Evolutionary conservation across 2,888 invertebrate species (phyloP).

Genomic region (Latrodectus hesperus): DNA sequence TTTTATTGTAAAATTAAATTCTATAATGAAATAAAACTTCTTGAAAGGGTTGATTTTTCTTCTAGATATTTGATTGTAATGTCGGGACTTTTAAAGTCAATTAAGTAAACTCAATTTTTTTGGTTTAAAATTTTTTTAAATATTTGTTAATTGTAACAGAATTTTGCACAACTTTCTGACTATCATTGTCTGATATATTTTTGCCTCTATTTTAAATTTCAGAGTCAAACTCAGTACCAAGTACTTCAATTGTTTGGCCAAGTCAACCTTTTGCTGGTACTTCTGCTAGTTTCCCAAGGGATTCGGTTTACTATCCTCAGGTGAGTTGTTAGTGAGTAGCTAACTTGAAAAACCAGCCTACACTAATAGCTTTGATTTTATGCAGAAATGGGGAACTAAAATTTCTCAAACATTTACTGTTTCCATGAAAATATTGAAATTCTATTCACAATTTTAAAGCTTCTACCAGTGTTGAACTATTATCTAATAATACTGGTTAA

Average conservation of each 20-base stretch:
- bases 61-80: no score
- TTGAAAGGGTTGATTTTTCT: no score
- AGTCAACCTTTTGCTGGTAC: conserved; percentile 29
- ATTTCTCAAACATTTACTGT: neutral
- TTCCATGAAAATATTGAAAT: neutral
- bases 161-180: no score
- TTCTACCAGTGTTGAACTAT: neutral
- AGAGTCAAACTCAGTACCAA: conserved; percentile 32
- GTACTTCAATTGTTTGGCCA: conserved; percentile 47
- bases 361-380: neutral
- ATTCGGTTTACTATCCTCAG: conserved; percentile 58
- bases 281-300: conserved; percentile 16
- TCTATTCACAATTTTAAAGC: neutral
- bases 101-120: no score
- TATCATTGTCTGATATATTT: neutral
- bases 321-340: conserved; percentile 4
- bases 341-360: neutral
- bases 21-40: no score
- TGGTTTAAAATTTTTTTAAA: no score
- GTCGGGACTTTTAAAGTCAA: no score
- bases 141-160: no score
- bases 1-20: no score
- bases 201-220: neutral
- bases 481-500: no score
- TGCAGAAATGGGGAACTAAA: neutral